A percentile compares a stretch with the other conserved stretches of the same genome.
These are phyloP conservation scores for Coptotermes formosanus DNA, from an alignment of 1,140 invertebrate genomes.

Conservation along the genomic window DNA sequence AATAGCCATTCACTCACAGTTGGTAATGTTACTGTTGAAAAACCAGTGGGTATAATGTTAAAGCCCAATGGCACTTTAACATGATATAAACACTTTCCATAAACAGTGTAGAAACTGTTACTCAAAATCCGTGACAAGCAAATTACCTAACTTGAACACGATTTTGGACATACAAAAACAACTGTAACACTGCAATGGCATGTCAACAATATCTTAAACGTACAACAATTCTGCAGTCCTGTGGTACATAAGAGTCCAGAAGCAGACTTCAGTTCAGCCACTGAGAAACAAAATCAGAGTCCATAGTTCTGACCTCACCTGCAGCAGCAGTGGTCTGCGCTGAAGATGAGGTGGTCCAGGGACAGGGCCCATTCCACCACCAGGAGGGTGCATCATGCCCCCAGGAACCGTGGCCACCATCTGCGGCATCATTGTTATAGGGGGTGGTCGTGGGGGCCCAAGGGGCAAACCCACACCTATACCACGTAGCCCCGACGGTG, in stretches of 20 bases:
- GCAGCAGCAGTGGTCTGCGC: slow-evolving; percentile 43
- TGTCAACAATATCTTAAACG: too few species aligned
- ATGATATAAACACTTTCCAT: too few species aligned
- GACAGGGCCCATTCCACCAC: slow-evolving; percentile 31
- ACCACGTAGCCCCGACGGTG: slow-evolving; percentile 35
- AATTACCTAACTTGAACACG: too few species aligned
- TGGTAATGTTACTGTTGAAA: too few species aligned
- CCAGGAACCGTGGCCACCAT: slow-evolving; percentile 29
- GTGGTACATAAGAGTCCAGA: background rate
- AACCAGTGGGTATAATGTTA: too few species aligned
- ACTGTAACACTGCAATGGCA: too few species aligned
- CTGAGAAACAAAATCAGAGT: background rate
- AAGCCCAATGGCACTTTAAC: too few species aligned
- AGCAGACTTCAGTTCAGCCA: background rate
- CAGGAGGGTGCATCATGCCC: slow-evolving; percentile 27
- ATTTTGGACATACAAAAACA: too few species aligned
- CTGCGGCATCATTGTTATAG: slow-evolving; percentile 31
- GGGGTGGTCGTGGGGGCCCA: slow-evolving; percentile 37
- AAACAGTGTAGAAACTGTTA: too few species aligned
- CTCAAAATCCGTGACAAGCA: too few species aligned
- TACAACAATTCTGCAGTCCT: background rate
- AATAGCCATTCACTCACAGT: too few species aligned
- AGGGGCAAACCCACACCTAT: slow-evolving; percentile 40
- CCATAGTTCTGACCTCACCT: slow-evolving; percentile 39
- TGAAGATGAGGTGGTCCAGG: slow-evolving; percentile 37